These are phyloP conservation scores for Apaloderma vittatum DNA, from an alignment of 2,113 vertebrate genomes.

Conservation along the genomic window DNA sequence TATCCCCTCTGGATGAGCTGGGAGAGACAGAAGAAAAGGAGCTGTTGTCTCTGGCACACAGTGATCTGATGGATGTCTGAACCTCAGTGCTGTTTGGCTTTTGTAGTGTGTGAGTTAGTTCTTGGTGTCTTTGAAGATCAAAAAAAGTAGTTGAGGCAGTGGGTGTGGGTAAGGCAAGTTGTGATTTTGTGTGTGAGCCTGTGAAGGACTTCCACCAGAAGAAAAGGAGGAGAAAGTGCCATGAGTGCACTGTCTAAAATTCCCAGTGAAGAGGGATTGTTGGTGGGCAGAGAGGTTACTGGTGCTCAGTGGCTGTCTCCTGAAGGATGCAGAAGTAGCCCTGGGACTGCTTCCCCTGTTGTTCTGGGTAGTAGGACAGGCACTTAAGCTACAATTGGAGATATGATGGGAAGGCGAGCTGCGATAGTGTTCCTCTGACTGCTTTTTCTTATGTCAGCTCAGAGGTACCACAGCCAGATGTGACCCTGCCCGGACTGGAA, in stretches of 20 bases:
- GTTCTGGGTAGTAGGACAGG: neutral
- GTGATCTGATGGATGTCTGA: neutral
- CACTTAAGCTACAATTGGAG: neutral
- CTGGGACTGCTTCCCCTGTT: neutral
- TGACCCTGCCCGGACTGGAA: neutral
- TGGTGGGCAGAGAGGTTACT: neutral
- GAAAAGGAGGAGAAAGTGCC: neutral
- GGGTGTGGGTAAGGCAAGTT: neutral
- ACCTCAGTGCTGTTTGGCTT: neutral
- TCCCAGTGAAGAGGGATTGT: neutral
- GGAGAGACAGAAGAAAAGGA: neutral
- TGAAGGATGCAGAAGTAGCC: neutral
- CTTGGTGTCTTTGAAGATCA: neutral
- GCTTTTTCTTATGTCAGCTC: neutral
- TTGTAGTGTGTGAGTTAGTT: fast-evolving
- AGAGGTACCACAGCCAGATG: neutral
- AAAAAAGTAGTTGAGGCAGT: neutral
- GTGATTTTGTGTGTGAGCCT: neutral
- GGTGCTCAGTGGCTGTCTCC: neutral
- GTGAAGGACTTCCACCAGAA: neutral
- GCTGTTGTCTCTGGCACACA: neutral
- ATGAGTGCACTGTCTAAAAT: fast-evolving
- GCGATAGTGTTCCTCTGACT: neutral
- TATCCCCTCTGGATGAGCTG: neutral
- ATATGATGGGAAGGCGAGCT: neutral